Base-by-base conservation (phyloP, 1,140 invertebrate species). In the Ruditapes philippinarum region DNA sequence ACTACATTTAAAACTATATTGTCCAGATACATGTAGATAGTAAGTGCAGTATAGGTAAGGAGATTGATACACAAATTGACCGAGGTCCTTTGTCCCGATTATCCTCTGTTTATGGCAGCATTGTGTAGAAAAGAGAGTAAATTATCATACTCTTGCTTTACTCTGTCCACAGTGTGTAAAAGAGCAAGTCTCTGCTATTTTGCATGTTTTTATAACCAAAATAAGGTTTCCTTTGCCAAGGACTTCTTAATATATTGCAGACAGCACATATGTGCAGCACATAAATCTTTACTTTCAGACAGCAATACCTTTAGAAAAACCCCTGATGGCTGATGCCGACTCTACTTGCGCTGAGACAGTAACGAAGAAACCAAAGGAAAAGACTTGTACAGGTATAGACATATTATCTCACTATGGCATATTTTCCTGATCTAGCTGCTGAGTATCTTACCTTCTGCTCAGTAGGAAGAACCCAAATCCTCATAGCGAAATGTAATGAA, bases 51-150 rank as follows among this genome's bases (percentile, higher is more conserved):
- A 57, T 57, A 57, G 19, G 51, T 57, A 22, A 57, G 51, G 51
- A 57, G 51, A 57, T 57, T 57, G 17, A 57, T 57, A 57, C 51
- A 57, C 19, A 57, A 57, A 57, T 57, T n/a, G 19, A 57, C 51
- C 51, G 51, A 57, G 51, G 51, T 57, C 51, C 51, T 57, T 57
- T 57, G 7, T 57, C 51, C 51, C 51, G 17, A 57, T 57, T 57
- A 57, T 11, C 51, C 51, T 57, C 51, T 19, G 51, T 57, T 57
- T 57, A 57, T 57, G 51, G 51, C 51, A 22, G 51, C 51, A 57
- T 57, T 57, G 51, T 57, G 51, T 57, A 57, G 51, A 57, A 57
- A 57, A 57, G 51, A 57, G 51, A 57, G 51, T 57, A 57, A 57
- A 57, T 11, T 57, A 57, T 57, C 51, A 57, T 57, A 11, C n/a